These are phyloP conservation scores for Melanchra persicariae DNA, from an alignment of 2,888 invertebrate species.

Conservation along the genomic window DNA sequence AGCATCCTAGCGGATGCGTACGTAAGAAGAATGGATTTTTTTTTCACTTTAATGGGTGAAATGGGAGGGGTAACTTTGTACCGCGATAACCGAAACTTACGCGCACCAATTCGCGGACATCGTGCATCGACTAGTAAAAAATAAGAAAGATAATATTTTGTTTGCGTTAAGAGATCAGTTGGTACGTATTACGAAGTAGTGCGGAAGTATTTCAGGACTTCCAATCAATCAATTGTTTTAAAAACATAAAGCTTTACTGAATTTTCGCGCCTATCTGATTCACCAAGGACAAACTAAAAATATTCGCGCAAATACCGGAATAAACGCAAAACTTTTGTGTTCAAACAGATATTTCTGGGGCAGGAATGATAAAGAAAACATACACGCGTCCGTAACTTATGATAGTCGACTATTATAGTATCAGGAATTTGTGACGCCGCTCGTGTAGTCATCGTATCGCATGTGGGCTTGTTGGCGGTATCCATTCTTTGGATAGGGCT, in stretches of 20 bases:
- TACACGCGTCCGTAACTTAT: conserved; percentile 27
- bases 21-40: too few species aligned
- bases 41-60: too few species aligned
- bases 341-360: conserved; percentile 33
- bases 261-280: conserved; percentile 10
- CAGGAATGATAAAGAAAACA: conserved; percentile 41
- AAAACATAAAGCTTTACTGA: conserved; percentile 13
- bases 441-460: conserved; percentile 18
- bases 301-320: conserved; percentile 31
- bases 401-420: conserved; percentile 52
- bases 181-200: neutral
- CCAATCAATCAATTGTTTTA: neutral
- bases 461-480: conserved; percentile 50
- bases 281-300: conserved; percentile 46
- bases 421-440: conserved; percentile 61
- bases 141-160: too few species aligned
- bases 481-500: conserved; percentile 46
- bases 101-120: too few species aligned
- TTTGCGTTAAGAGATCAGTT: neutral
- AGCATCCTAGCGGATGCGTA: too few species aligned
- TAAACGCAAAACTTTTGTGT: conserved; percentile 32
- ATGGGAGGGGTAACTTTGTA: neutral
- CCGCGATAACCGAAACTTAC: too few species aligned
- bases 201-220: neutral
- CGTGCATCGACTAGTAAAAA: too few species aligned